Conservation (phyloP, 2,888 invertebrate species). For the Clusia tigrina region DNA sequence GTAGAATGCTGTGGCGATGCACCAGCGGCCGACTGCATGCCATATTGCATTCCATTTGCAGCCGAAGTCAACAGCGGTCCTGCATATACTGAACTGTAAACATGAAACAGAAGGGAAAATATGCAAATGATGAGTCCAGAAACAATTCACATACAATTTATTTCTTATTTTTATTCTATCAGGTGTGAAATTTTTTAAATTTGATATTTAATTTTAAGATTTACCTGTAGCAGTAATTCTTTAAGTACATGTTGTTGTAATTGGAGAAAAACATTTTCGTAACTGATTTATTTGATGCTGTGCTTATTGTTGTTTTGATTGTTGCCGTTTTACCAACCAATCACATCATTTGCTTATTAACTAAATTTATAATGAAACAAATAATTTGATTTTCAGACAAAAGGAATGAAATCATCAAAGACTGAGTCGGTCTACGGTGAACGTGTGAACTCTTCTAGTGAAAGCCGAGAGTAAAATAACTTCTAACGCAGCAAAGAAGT, state of each 20-base stretch:
- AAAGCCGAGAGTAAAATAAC: no score
- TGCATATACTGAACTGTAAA: constrained; percentile 60
- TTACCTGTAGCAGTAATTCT: constrained; percentile 61
- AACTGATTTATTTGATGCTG: no score
- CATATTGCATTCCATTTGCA: constrained; percentile 59
- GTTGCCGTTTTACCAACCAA: not conserved
- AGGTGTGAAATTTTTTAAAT: not conserved
- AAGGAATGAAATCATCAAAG: no score
- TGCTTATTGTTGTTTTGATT: not conserved
- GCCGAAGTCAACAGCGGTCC: constrained; percentile 58
- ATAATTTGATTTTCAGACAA: no score
- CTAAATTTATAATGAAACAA: no score
- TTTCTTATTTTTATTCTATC: not conserved
- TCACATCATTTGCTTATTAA: no score
- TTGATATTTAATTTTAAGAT: not conserved
- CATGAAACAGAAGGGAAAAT: constrained; percentile 19
- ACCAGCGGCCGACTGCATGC: constrained; percentile 44
- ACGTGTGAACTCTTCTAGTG: no score
- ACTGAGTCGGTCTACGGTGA: no score
- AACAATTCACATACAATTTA: no score
- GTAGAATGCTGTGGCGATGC: constrained; percentile 31
- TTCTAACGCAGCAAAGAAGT: no score
- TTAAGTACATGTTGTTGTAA: constrained; percentile 59
- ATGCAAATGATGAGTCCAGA: not conserved
- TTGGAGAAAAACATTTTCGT: constrained; percentile 59